These are phyloP conservation scores for Tanytarsus gracilentus DNA, from an alignment of 2,888 invertebrate species.

Conservation along the genomic window DNA sequence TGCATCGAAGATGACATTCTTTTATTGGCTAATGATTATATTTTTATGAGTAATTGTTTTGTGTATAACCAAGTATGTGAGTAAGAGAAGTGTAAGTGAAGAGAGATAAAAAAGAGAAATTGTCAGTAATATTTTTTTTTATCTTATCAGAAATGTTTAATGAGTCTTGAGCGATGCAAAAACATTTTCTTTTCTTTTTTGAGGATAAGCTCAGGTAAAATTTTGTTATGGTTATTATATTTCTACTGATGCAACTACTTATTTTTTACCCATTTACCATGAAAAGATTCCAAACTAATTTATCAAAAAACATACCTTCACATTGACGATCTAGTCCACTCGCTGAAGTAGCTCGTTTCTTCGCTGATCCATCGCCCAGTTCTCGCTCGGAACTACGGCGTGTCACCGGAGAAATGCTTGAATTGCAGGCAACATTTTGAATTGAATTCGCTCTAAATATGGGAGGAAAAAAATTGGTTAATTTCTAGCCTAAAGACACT, in stretches of 20 bases:
- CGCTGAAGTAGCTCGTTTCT: conserved; percentile 68
- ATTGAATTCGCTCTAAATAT: conserved; percentile 69
- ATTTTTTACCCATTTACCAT: too few species aligned
- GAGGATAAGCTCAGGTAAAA: too few species aligned
- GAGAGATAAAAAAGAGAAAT: neutral
- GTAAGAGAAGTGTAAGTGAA: neutral
- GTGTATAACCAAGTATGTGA: neutral
- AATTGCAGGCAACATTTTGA: conserved; percentile 74
- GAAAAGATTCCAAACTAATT: too few species aligned
- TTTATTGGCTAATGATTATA: conserved; percentile 19
- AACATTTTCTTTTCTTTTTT: neutral
- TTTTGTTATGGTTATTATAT: too few species aligned
- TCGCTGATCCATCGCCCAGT: conserved; percentile 54
- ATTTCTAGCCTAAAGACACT: neutral
- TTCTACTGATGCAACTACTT: too few species aligned
- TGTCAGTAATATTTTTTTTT: neutral
- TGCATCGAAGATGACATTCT: conserved; percentile 63
- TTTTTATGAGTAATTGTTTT: neutral
- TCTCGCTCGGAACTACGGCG: conserved; percentile 80
- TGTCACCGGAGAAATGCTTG: conserved; percentile 56
- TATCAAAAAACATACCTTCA: too few species aligned
- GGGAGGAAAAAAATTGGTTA: conserved; percentile 3
- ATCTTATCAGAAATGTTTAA: neutral
- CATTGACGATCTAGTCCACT: conserved; percentile 59
- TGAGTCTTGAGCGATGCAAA: too few species aligned